Conservation (phyloP, 2,113 vertebrate species). For the Oreotrochilus melanogaster region DNA sequence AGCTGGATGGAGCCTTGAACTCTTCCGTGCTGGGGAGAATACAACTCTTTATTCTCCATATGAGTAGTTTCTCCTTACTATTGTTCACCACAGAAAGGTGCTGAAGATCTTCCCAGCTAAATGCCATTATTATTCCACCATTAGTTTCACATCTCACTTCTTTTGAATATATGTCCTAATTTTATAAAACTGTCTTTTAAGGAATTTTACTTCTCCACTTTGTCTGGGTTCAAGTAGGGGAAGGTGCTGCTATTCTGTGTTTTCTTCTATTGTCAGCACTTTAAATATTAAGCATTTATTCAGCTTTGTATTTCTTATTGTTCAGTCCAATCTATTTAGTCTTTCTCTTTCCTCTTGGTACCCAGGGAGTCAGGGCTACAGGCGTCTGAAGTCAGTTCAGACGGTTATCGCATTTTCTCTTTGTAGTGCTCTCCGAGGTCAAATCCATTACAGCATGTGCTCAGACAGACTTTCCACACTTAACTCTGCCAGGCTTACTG, state of each 20-base stretch:
- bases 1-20: neutral
- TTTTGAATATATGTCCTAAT: neutral
- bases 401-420: constrained; percentile 82
- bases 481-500: constrained; percentile 73
- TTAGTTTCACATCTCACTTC: neutral
- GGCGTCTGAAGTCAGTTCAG: constrained; percentile 78
- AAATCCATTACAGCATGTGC: constrained; percentile 80
- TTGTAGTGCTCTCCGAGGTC: constrained; percentile 77
- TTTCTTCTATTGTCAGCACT: constrained; percentile 17
- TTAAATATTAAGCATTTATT: constrained; percentile 59
- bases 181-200: neutral
- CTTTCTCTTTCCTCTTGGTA: constrained; percentile 50
- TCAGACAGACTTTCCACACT: constrained; percentile 76
- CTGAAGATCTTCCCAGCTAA: neutral
- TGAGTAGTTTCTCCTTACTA: neutral
- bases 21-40: neutral
- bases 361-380: constrained; percentile 70
- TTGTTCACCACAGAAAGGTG: neutral
- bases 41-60: fast-evolving
- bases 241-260: neutral
- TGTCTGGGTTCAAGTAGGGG: neutral
- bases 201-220: neutral
- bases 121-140: neutral
- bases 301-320: constrained; percentile 30
- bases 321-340: constrained; percentile 52